A percentile compares a stretch with the other conserved stretches of the same genome.
Conservation (phyloP, 2,888 invertebrate genomes). For the Auanema sp. region DNA sequence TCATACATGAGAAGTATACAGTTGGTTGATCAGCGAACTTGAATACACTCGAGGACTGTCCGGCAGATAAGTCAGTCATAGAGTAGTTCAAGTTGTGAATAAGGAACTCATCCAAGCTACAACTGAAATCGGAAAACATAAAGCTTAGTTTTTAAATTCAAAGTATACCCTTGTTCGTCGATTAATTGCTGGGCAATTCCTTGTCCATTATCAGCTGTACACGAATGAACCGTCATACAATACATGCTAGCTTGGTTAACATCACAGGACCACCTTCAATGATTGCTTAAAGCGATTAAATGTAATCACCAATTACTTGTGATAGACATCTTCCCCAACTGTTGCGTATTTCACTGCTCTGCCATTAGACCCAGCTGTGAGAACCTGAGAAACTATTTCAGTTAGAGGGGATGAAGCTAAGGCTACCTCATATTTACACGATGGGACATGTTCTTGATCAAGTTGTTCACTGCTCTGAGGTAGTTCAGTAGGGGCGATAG, state of each 20-base stretch:
- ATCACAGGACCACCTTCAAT: conserved; percentile 43
- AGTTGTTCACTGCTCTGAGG: conserved; percentile 28
- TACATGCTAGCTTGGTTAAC: conserved; percentile 29
- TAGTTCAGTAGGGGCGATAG: conserved; percentile 42
- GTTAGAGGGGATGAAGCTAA: neutral
- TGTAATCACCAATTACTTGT: conserved; percentile 26
- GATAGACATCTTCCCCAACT: conserved; percentile 55
- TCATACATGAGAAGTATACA: conserved; percentile 58
- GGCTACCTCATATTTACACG: conserved; percentile 52
- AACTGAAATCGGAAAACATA: conserved; percentile 27
- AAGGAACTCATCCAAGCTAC: conserved; percentile 50
- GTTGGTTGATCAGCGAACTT: conserved; percentile 60
- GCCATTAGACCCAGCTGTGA: conserved; percentile 40
- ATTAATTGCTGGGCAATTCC: conserved; percentile 54
- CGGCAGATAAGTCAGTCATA: conserved; percentile 38
- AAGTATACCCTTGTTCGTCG: conserved; percentile 50
- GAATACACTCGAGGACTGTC: conserved; percentile 50
- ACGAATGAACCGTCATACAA: conserved; percentile 60
- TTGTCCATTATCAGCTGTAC: conserved; percentile 58
- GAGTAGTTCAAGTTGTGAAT: conserved; percentile 45
- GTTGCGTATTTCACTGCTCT: conserved; percentile 47
- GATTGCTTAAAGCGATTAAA: neutral
- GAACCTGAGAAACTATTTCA: conserved; percentile 24
- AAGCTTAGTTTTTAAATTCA: no score
- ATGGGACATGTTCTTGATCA: conserved; percentile 33